Evolutionary conservation across 2,113 vertebrate species (phyloP).

Genomic region (Calidris pygmaea): DNA sequence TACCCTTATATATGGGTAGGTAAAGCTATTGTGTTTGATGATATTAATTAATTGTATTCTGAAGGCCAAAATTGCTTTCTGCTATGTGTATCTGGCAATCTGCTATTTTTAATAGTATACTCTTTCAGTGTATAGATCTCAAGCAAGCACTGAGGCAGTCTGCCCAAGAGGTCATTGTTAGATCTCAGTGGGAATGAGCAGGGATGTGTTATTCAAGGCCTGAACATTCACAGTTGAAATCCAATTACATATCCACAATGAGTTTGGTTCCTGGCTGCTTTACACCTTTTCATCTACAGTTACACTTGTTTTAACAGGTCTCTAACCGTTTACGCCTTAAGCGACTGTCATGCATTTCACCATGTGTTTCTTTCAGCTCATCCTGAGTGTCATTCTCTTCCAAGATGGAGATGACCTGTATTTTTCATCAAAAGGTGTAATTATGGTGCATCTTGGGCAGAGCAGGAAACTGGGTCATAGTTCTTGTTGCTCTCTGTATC

Average conservation of each 20-base stretch:
- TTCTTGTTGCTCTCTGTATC: not conserved
- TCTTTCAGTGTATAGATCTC: not conserved
- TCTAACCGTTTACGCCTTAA: not conserved
- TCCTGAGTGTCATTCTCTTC: not conserved
- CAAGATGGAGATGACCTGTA: not conserved
- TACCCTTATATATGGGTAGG: fast-evolving
- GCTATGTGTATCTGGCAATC: not conserved
- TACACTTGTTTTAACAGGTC: not conserved
- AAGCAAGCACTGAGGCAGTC: not conserved
- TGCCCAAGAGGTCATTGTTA: not conserved
- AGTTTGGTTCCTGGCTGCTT: not conserved
- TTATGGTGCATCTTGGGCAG: not conserved
- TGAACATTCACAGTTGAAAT: not conserved
- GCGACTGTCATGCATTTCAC: not conserved
- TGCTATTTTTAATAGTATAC: not conserved
- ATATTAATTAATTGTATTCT: not conserved
- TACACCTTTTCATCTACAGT: not conserved
- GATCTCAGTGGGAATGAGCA: not conserved
- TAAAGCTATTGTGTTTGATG: not conserved
- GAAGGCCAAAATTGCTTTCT: not conserved
- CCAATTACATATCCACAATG: not conserved
- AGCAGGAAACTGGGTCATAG: not conserved
- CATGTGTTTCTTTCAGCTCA: not conserved
- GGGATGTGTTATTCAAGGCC: not conserved
- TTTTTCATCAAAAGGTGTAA: not conserved